Evolutionary conservation across 2,113 vertebrate genomes (phyloP).

Genomic region (Morone chrysops): DNA sequence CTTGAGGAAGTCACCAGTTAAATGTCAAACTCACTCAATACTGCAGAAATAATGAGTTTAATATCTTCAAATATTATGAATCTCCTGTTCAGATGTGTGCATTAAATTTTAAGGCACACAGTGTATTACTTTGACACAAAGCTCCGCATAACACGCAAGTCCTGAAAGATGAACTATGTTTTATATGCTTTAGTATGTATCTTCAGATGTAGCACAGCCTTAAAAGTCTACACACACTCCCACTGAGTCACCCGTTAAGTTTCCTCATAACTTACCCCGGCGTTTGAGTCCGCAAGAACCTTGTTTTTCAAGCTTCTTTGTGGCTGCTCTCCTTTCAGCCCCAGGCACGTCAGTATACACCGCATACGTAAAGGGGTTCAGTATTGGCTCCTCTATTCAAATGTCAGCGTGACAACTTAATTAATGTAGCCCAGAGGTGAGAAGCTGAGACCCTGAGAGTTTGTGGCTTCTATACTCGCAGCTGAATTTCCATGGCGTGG

Average conservation of each 20-base stretch:
- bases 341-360: slow-evolving; percentile 25
- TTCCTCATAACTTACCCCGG: slow-evolving; percentile 12
- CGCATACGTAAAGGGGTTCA: not conserved
- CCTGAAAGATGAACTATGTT: not conserved
- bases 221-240: not conserved
- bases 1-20: not conserved
- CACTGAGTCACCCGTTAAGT: slow-evolving; percentile 4
- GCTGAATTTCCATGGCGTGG: not conserved
- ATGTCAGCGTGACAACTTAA: slow-evolving; percentile 55
- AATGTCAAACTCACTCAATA: not conserved
- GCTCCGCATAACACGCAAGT: not conserved
- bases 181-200: not conserved
- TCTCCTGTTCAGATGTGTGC: not conserved
- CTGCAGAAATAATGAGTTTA: not conserved
- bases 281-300: slow-evolving; percentile 14
- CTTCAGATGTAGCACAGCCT: not conserved
- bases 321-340: slow-evolving; percentile 26
- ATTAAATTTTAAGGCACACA: not conserved
- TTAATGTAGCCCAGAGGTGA: slow-evolving; percentile 45
- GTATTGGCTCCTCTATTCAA: slow-evolving; percentile 35
- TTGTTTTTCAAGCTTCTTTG: slow-evolving; percentile 57
- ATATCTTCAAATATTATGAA: not conserved
- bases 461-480: not conserved
- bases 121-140: not conserved
- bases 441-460: slow-evolving; percentile 43